Base-by-base conservation (phyloP, 2,888 invertebrate genomes). In the Sminthurides aquaticus region DNA sequence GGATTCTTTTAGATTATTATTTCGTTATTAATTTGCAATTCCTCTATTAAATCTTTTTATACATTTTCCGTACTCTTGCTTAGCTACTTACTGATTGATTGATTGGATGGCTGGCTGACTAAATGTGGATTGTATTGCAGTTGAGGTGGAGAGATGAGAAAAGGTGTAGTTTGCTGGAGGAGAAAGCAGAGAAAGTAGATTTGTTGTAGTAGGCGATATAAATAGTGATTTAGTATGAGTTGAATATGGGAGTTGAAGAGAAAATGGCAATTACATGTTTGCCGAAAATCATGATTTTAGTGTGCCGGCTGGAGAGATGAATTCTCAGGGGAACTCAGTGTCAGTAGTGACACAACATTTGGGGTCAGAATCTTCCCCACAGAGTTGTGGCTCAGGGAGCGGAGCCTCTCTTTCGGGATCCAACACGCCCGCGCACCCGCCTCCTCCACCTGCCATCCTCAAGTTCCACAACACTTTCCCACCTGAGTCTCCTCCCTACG, bases 391-490 rank as follows among this genome's bases (percentile, higher is more conserved):
- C 49, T 70, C 70, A 57, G 69, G 68, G 63, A 68, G 71, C 65
- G 60, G 65, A 56, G 70, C 67, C 58, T 68, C 67, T 59, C 59
- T 66, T 29, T 67, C 67, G 57, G 67, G 66, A 22, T 62, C 70
- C 66, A 62, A 64, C 66, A 65, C 70, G 34, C 63, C 69, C 61
- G 60, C 66, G n/a, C 63, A 60, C 43, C 60, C 71, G 69, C 81
- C 82, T 88, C 74, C 80, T 89, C 72, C 89, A 89, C 78, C 77
- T 60, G 87, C 90, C 62, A 90, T 91, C 75, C 85, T 92, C 75
- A 92, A 92, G 80, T 92, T 92, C 80, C 92, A 92, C 84, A 91
- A 92, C 80, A 91, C 91, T 78, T 92, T 91, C 81, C 91, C 91
- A 76, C 91, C 91, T 69, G 91, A 92, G 79, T 86, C 89, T 77